Conservation (phyloP, 2,888 invertebrate species). For the Sinotaia quadrata region DNA sequence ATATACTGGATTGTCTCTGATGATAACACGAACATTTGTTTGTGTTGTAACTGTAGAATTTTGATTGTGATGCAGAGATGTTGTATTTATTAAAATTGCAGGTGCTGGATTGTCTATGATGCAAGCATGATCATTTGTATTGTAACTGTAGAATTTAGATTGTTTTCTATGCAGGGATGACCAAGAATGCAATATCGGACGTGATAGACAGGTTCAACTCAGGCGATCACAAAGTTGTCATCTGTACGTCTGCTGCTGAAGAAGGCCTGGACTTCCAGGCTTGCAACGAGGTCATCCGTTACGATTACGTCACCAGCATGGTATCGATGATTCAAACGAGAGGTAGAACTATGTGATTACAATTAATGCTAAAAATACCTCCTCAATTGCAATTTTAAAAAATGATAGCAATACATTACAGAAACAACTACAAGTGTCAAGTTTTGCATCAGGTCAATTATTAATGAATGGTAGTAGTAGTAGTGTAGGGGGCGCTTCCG, state of each 20-base stretch:
- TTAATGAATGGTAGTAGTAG: no score
- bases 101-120: neutral
- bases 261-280: conserved; percentile 24
- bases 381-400: no score
- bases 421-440: no score
- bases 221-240: conserved; percentile 16
- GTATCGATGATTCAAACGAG: conserved; percentile 25
- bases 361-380: no score
- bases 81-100: neutral
- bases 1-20: no score
- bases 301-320: conserved; percentile 22
- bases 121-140: neutral
- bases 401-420: no score
- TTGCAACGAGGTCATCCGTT: conserved; percentile 26
- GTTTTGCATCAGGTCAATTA: no score
- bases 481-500: no score
- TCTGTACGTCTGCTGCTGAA: conserved; percentile 25
- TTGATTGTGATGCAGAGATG: neutral
- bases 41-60: neutral
- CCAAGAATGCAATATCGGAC: conserved; percentile 8
- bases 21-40: neutral
- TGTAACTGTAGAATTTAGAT: no score
- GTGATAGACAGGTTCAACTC: conserved; percentile 23
- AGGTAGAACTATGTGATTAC: no score
- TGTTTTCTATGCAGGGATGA: conserved; percentile 9